These are phyloP conservation scores for Corynorhinus townsendii DNA, from an alignment of 2,113 vertebrate species.

Conservation along the genomic window DNA sequence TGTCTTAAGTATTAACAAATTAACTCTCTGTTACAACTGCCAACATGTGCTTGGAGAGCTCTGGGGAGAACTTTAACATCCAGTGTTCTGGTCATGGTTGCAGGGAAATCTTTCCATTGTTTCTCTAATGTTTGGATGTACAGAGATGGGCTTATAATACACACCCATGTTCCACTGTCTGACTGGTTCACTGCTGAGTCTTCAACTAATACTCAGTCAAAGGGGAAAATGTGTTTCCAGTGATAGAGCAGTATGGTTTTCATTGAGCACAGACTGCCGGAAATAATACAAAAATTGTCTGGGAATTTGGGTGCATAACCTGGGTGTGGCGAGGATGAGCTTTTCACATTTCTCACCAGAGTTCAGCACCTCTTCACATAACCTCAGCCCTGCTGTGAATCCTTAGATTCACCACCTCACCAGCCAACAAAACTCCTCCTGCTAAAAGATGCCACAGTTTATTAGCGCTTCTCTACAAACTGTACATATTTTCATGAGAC, in stretches of 20 bases:
- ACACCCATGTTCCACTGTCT: neutral
- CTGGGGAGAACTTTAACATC: neutral
- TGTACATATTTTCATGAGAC: conserved; percentile 17
- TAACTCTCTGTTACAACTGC: neutral
- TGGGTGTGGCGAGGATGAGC: conserved; percentile 59
- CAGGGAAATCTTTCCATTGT: neutral
- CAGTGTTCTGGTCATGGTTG: neutral
- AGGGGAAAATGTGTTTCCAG: conserved; percentile 48
- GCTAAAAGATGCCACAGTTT: neutral
- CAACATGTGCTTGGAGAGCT: conserved; percentile 3
- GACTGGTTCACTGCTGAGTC: neutral
- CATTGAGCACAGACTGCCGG: conserved; percentile 50
- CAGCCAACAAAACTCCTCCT: conserved; percentile 13
- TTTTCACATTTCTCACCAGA: conserved; percentile 41
- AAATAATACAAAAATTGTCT: conserved; percentile 69
- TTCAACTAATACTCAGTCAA: conserved; percentile 15
- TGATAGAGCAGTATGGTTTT: conserved; percentile 56
- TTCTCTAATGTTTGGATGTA: neutral
- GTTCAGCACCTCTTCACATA: neutral
- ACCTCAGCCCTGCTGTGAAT: neutral
- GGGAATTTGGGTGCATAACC: conserved; percentile 71
- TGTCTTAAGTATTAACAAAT: conserved; percentile 25
- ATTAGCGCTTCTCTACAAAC: neutral
- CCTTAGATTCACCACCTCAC: neutral
- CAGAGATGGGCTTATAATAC: neutral